A percentile compares a stretch with the other conserved stretches of the same genome.
phyloP scores from a whole-genome alignment of 1,140 invertebrate genomes.

The Scylla paramamosain region DNA sequence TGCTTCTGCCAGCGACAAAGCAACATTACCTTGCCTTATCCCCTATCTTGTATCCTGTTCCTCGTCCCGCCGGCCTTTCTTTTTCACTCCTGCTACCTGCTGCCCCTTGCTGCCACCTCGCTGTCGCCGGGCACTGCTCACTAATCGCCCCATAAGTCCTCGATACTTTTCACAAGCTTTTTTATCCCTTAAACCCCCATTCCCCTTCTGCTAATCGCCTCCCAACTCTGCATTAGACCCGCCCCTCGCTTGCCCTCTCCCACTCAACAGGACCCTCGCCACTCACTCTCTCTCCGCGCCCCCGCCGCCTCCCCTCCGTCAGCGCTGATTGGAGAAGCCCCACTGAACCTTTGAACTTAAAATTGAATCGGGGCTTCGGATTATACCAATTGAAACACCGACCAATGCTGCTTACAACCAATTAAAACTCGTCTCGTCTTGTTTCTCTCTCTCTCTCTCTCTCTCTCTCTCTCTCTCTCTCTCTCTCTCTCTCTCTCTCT shows the following conservation, averaged over 20 bases:
- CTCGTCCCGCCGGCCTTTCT: too few relatives aligned
- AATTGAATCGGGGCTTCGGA: conserved; percentile 52
- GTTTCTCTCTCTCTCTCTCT: background rate
- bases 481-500: conserved; percentile 38
- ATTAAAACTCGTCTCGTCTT: background rate
- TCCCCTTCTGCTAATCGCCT: conserved; percentile 37
- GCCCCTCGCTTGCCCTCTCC: background rate
- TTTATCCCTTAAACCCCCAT: conserved; percentile 21
- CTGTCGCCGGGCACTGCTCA: background rate
- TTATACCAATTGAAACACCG: conserved; percentile 40
- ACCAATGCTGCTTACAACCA: conserved; percentile 39
- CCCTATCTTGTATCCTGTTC: too few relatives aligned
- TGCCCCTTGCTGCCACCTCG: background rate
- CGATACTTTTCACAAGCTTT: background rate
- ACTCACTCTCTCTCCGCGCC: background rate
- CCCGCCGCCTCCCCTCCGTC: background rate
- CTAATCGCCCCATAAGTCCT: conserved; percentile 1
- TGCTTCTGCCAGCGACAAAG: too few relatives aligned
- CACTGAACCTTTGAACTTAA: conserved; percentile 51
- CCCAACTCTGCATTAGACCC: background rate
- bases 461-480: too few relatives aligned
- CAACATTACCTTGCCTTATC: too few relatives aligned
- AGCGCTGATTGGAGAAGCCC: conserved; percentile 55
- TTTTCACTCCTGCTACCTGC: background rate
- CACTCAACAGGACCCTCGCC: background rate